Evolutionary conservation across 2,797 vertebrate species (phyloP).

Genomic region (Eupleurogrammus muticus): DNA sequence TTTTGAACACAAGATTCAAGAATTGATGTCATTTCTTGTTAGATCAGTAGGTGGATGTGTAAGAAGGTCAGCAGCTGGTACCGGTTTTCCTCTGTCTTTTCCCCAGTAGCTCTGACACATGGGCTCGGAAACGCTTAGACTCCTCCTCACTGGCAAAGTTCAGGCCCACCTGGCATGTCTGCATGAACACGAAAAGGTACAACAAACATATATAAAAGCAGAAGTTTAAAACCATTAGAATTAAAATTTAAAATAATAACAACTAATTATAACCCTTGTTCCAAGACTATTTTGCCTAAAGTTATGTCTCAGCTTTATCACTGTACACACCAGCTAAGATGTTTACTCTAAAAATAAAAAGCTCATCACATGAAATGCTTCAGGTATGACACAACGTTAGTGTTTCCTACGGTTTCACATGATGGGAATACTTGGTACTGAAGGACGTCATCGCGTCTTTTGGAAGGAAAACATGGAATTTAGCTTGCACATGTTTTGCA

Average conservation of each 20-base stretch:
- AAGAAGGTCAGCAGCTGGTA: constrained; percentile 58
- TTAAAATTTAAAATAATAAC: too few species aligned
- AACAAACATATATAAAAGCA: constrained; percentile 5
- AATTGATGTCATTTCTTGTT: constrained; percentile 34
- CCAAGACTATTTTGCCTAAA: too few species aligned
- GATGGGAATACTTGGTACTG: background rate
- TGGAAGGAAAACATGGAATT: background rate
- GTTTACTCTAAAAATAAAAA: constrained; percentile 40
- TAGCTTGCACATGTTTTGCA: background rate
- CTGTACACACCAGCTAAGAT: constrained; percentile 20
- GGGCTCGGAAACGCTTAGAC: constrained; percentile 88
- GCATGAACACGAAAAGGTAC: constrained; percentile 23
- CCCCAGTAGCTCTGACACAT: constrained; percentile 84
- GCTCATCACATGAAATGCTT: constrained; percentile 4
- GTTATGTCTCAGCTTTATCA: background rate
- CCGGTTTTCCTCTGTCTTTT: constrained; percentile 92
- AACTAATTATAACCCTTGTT: too few species aligned
- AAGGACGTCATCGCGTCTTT: background rate
- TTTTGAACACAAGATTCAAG: constrained; percentile 17
- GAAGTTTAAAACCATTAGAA: background rate
- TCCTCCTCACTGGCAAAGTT: constrained; percentile 98
- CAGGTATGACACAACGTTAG: constrained; percentile 1
- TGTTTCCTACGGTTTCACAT: background rate
- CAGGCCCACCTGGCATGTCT: constrained; percentile 92
- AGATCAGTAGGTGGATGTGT: constrained; percentile 2